phyloP scores from a whole-genome alignment of 2,888 invertebrate species.

The Peribatodes rhomboidaria region DNA sequence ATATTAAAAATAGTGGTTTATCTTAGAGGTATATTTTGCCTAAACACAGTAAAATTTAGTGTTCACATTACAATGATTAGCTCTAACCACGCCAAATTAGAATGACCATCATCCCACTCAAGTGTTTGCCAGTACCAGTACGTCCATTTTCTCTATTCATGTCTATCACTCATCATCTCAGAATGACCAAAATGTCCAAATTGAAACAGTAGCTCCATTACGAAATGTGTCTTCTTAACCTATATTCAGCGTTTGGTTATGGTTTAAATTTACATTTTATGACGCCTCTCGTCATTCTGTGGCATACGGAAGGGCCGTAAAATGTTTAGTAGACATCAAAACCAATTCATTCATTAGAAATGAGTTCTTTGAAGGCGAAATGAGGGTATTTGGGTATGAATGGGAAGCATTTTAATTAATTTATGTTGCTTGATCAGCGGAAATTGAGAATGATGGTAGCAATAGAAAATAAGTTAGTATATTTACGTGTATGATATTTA shows the following conservation, averaged over 20 bases:
- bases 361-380: constrained; percentile 11
- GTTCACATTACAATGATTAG: too few relatives aligned
- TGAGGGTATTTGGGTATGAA: background rate
- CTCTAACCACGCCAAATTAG: too few relatives aligned
- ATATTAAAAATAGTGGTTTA: too few relatives aligned
- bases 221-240: constrained; percentile 22
- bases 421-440: background rate
- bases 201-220: background rate
- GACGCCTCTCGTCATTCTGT: constrained; percentile 14
- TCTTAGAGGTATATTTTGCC: too few relatives aligned
- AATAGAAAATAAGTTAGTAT: background rate
- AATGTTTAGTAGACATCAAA: constrained; percentile 17
- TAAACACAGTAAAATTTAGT: too few relatives aligned
- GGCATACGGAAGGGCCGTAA: constrained; percentile 15
- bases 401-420: background rate
- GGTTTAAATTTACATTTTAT: constrained; percentile 22
- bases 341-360: constrained; percentile 17
- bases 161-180: too few relatives aligned
- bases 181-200: background rate
- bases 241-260: constrained; percentile 12
- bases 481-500: too few relatives aligned
- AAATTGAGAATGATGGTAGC: background rate
- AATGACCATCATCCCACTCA: too few relatives aligned
- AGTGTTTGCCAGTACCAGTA: too few relatives aligned
- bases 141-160: too few relatives aligned